Evolutionary conservation across 1,140 invertebrate species (phyloP).

Genomic region (Drosophila varians): DNA sequence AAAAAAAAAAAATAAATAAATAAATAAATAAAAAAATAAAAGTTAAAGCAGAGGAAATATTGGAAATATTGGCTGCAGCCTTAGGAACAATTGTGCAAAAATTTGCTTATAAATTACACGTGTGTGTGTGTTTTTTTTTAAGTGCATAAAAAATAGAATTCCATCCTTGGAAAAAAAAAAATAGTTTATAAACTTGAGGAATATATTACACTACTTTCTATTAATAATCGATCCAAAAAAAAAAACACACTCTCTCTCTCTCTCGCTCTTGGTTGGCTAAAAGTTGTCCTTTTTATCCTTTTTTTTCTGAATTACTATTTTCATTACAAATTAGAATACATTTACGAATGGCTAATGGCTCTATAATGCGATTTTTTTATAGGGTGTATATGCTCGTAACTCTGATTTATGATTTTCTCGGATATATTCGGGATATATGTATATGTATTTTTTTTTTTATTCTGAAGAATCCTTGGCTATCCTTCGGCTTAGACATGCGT

Average conservation of each 20-base stretch:
- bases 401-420: too few relatives aligned
- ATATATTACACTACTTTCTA: neutral
- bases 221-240: constrained; percentile 15
- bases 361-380: constrained; percentile 19
- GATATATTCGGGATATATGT: too few relatives aligned
- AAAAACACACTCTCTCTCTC: constrained; percentile 14
- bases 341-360: constrained; percentile 45
- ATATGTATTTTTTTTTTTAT: neutral
- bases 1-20: neutral
- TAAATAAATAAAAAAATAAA: too few relatives aligned
- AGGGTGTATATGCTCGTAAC: constrained; percentile 5
- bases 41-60: neutral
- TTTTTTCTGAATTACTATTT: constrained; percentile 21
- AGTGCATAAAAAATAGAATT: neutral
- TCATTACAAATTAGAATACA: constrained; percentile 18
- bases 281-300: constrained; percentile 46
- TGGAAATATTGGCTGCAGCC: neutral
- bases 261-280: constrained; percentile 3
- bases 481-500: constrained; percentile 80
- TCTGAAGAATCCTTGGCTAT: neutral
- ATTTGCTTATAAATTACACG: neutral
- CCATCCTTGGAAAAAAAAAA: neutral
- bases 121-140: neutral
- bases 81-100: neutral
- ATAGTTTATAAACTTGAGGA: constrained; percentile 1